phyloP scores from a whole-genome alignment of 2,113 vertebrate genomes.

The Salvator merianae region DNA sequence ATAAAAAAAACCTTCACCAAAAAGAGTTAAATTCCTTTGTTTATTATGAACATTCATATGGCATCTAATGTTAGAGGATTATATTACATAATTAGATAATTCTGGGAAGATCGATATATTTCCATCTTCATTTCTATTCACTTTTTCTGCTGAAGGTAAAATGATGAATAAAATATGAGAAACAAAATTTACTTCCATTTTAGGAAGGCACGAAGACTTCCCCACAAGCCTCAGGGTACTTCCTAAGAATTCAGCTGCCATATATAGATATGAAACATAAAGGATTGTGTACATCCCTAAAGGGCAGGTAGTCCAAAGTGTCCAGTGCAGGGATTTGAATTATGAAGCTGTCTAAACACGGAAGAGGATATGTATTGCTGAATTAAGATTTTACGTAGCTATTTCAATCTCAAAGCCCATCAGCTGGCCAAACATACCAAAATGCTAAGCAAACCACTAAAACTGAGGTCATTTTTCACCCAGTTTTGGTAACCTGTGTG shows the following conservation, averaged over 20 bases:
- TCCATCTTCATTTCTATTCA: not conserved
- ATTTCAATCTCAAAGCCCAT: conserved; percentile 6
- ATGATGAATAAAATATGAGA: not conserved
- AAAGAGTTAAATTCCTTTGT: not conserved
- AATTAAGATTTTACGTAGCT: accelerated
- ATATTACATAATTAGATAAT: not conserved
- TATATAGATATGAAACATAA: not conserved
- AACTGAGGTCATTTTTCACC: conserved; percentile 3
- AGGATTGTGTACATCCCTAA: not conserved
- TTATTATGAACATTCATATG: no score
- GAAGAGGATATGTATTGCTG: not conserved
- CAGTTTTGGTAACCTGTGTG: not conserved
- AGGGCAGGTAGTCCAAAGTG: not conserved
- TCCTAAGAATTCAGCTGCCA: not conserved
- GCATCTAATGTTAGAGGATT: not conserved
- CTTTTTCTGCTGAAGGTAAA: not conserved
- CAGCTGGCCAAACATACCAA: not conserved
- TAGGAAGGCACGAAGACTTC: not conserved
- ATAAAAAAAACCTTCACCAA: not conserved
- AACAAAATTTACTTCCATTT: not conserved
- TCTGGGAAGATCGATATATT: not conserved
- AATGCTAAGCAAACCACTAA: conserved; percentile 4
- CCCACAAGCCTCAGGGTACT: not conserved
- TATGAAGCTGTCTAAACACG: not conserved
- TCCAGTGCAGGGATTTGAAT: accelerated